Evolutionary conservation across 2,888 invertebrate species (phyloP).

Genomic region (Sphecodes monilicornis): DNA sequence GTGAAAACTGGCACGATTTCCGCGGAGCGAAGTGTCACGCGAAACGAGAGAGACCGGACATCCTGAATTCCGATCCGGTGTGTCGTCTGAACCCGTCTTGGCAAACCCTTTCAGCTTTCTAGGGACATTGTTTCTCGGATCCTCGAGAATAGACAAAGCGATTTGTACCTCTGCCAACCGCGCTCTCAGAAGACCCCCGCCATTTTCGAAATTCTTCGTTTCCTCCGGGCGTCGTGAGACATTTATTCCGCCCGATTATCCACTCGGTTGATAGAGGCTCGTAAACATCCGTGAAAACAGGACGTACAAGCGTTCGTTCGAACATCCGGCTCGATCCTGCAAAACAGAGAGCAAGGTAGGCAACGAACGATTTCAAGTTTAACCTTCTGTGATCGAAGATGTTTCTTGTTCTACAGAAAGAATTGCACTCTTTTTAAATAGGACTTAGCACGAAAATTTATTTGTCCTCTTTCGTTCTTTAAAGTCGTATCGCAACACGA

Average conservation of each 20-base stretch:
- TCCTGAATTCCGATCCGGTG: conserved; percentile 57
- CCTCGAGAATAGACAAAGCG: conserved; percentile 58
- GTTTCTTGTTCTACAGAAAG: not conserved
- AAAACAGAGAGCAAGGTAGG: not conserved
- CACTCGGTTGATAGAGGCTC: not conserved
- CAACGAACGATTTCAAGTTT: not conserved
- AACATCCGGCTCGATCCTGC: not conserved
- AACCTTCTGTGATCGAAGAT: not conserved
- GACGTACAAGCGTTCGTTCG: not conserved
- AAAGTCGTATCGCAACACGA: no score
- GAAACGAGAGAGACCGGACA: conserved; percentile 51
- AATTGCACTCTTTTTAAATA: not conserved
- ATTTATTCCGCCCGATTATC: conserved; percentile 33
- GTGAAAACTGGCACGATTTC: conserved; percentile 32
- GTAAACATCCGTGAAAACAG: conserved; percentile 35
- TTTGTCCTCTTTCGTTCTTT: no score
- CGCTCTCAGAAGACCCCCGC: conserved; percentile 10
- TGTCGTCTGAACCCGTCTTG: conserved; percentile 48
- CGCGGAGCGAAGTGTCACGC: conserved; percentile 16
- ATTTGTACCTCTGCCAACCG: conserved; percentile 54
- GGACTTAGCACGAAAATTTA: not conserved
- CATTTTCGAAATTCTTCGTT: conserved; percentile 24
- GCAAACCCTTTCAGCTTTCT: conserved; percentile 58
- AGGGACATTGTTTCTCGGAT: conserved; percentile 63
- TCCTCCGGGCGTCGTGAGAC: not conserved